Evolutionary conservation across 2,888 invertebrate species (phyloP).

Genomic region (Sinopyrophorus schimmeli): DNA sequence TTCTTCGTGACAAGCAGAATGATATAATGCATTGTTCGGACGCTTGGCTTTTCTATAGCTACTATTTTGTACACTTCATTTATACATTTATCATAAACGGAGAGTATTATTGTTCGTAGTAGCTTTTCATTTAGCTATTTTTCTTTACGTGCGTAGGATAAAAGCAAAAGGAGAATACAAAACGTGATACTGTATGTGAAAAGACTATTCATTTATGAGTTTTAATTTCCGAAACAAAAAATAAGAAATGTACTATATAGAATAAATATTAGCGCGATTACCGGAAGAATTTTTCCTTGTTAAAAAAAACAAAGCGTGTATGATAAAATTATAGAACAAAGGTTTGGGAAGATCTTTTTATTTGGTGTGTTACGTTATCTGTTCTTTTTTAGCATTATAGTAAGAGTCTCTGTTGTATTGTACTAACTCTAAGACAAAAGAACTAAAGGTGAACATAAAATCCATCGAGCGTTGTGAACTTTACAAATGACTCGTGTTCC

Average conservation of each 20-base stretch:
- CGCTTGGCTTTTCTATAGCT: conserved; percentile 25
- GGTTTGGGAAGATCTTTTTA: too few species aligned
- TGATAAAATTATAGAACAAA: conserved; percentile 3
- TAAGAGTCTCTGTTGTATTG: conserved; percentile 22
- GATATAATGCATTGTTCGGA: conserved; percentile 29
- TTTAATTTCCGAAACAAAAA: too few species aligned
- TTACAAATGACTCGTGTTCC: conserved; percentile 31
- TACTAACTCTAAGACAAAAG: conserved; percentile 25
- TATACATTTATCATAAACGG: conserved; percentile 16
- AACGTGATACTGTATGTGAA: too few species aligned
- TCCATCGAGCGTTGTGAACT: conserved; percentile 29
- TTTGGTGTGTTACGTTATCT: conserved; percentile 17
- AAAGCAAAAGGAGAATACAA: too few species aligned
- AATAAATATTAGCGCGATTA: too few species aligned
- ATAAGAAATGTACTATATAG: too few species aligned
- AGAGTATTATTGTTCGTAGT: conserved; percentile 16
- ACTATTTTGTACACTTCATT: conserved; percentile 21
- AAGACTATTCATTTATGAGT: too few species aligned
- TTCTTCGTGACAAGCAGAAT: conserved; percentile 27
- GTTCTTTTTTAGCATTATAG: conserved; percentile 12
- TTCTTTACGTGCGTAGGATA: too few species aligned
- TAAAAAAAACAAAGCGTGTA: too few species aligned
- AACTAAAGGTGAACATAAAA: conserved; percentile 29
- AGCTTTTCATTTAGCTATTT: too few species aligned
- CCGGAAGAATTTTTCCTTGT: too few species aligned